Percentiles rank a stretch among this genome's conserved stretches.
phyloP scores from a whole-genome alignment of 2,113 vertebrate species.

The Synodontis membranacea region DNA sequence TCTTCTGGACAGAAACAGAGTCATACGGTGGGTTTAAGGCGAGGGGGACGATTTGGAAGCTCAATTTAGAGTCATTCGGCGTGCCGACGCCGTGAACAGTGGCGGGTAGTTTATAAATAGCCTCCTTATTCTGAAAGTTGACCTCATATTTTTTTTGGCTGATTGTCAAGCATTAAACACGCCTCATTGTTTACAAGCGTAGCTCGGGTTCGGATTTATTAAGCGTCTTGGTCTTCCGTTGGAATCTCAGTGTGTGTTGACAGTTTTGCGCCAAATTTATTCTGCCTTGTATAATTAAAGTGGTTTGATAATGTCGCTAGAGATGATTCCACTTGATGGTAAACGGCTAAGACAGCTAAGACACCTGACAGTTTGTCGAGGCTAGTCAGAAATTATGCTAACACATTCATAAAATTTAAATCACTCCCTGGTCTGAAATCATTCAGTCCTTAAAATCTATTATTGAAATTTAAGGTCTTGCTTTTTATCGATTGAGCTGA shows the following conservation, averaged over 20 bases:
- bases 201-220: conserved; percentile 15
- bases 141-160: conserved; percentile 24
- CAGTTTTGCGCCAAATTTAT: conserved; percentile 20
- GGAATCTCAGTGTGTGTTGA: conserved; percentile 1
- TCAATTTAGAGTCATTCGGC: not conserved
- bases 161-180: not conserved
- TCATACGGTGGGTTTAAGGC: not conserved
- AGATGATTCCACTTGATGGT: not conserved
- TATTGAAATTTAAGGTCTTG: not conserved
- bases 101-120: not conserved
- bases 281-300: not conserved
- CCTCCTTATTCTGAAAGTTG: not conserved
- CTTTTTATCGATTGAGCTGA: not conserved
- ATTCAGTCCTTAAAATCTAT: not conserved
- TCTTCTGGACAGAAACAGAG: not conserved
- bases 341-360: not conserved
- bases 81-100: not conserved
- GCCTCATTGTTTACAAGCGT: conserved; percentile 3
- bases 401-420: not conserved
- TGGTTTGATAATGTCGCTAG: not conserved
- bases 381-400: conserved; percentile 1
- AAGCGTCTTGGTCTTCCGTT: not conserved
- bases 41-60: not conserved
- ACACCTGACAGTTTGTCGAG: not conserved
- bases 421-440: not conserved